Conservation (phyloP, 2,797 vertebrate genomes). For the Prunella strophiata region DNA sequence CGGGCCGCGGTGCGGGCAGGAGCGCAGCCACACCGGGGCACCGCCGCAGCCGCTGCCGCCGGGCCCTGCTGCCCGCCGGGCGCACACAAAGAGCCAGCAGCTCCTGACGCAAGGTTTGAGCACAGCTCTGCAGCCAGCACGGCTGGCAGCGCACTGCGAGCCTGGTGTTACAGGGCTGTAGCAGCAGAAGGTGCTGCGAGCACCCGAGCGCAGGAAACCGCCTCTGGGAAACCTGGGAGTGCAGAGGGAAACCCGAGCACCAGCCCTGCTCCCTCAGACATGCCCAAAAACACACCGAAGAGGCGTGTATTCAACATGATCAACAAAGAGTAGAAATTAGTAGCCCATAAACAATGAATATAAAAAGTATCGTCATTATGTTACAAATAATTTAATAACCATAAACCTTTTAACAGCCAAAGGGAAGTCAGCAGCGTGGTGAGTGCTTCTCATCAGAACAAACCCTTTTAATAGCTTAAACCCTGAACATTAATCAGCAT, state of each 20-base stretch:
- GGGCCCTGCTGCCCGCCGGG: not conserved
- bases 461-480: not conserved
- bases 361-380: not conserved
- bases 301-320: not conserved
- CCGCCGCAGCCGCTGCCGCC: not conserved
- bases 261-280: not conserved
- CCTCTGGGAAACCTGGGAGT: not conserved
- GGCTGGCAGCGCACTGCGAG: not conserved
- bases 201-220: accelerated
- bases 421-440: not conserved
- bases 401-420: not conserved
- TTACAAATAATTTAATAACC: not conserved
- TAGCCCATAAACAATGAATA: not conserved
- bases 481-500: not conserved
- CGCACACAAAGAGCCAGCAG: not conserved
- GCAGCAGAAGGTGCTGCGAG: not conserved
- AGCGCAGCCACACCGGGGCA: too few species aligned
- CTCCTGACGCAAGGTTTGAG: not conserved
- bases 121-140: not conserved
- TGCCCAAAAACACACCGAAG: not conserved
- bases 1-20: too few species aligned
- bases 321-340: not conserved
- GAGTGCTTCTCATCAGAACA: not conserved
- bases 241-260: not conserved
- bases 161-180: accelerated